Base-by-base conservation (phyloP, 64 coral and sea anemone genomes). In the Actinia equina region DNA sequence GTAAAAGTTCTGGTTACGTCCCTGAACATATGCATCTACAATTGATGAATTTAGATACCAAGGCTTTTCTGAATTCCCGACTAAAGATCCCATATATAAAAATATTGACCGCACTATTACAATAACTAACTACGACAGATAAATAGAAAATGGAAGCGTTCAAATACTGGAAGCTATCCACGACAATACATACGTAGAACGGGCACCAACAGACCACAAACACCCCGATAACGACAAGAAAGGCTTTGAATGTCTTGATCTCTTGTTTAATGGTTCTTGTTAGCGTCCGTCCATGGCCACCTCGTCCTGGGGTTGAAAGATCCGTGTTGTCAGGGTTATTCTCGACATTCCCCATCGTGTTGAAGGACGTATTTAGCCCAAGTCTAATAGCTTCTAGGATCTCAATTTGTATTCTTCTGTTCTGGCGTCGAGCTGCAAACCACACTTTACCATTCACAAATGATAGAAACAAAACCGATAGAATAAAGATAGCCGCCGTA, bases 81-180 rank as follows among this genome's bases (percentile, higher is more conserved):
- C 89, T 94, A 67, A 80, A 88, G 25, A 91, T 51, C 2, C 93
- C 89, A n/a, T 94, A 94, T 17, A 94, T 84, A 77, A 94, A 88
- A 2, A 89, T 71, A 51, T 94, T 94, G 17, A 83, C 85, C 8
- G 93, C 86, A 59, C 93, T 94, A 51, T 94, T 94, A 10, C 80
- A 91, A 58, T 94, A 94, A 9, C 81, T 83, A 15, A 94, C 51
- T 2, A 94, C 19, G 25, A 91, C 81, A 12, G 89, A 76, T 15
- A 87, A n/a, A 52, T 91, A 87, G 3, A 86, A 65, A 27, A 91
- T 45, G 76, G 59, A 59, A 6, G 8, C 44, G 0, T 80, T 70
- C 52, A 91, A 65, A 9, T 3, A 19, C 11, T 91, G 82, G 43
- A 87, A 77, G 58, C 89, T 80, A 12, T 77, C 83, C 46, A 84